phyloP scores from a whole-genome alignment of 1,140 invertebrate genomes.

The Doryteuthis pealeii region DNA sequence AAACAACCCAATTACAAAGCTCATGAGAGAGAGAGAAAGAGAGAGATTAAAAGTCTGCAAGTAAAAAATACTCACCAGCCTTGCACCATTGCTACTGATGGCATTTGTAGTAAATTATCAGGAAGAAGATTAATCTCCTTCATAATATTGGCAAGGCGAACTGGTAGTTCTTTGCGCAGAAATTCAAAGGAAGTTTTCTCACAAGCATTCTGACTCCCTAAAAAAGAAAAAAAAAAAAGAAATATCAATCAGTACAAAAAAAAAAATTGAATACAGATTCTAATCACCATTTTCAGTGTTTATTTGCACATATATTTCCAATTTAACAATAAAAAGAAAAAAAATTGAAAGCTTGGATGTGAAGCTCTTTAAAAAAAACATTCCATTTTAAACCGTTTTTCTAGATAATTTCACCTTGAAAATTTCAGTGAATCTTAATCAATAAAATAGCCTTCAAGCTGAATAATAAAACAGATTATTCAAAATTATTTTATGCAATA shows the following conservation, averaged over 20 bases:
- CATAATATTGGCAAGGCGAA: conserved; percentile 96
- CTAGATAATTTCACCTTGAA: too few relatives aligned
- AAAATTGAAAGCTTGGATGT: too few relatives aligned
- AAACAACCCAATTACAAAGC: too few relatives aligned
- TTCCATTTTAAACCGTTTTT: too few relatives aligned
- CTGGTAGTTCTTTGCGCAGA: conserved; percentile 92
- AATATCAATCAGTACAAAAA: not conserved
- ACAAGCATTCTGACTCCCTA: conserved; percentile 79
- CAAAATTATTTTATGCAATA: too few relatives aligned
- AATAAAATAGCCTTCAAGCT: too few relatives aligned
- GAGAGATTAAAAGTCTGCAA: too few relatives aligned
- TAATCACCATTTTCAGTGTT: conserved; percentile 14
- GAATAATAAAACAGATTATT: too few relatives aligned
- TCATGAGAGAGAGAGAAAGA: too few relatives aligned
- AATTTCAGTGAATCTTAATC: too few relatives aligned
- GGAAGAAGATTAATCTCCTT: conserved; percentile 94
- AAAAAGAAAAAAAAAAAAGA: conserved; percentile 58
- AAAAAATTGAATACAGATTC: not conserved
- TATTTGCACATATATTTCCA: not conserved
- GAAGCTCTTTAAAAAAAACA: too few relatives aligned
- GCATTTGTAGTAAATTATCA: conserved; percentile 83
- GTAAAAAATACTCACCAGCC: conserved; percentile 60
- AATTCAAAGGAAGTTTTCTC: conserved; percentile 89
- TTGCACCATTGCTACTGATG: conserved; percentile 80
- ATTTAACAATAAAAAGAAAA: too few relatives aligned